Evolutionary conservation across 37 sponge, comb jelly and placozoan genomes (phyloP), one percentile per base, ranked within the genome.

Genomic region (Aphrocallistes beatrix): DNA sequence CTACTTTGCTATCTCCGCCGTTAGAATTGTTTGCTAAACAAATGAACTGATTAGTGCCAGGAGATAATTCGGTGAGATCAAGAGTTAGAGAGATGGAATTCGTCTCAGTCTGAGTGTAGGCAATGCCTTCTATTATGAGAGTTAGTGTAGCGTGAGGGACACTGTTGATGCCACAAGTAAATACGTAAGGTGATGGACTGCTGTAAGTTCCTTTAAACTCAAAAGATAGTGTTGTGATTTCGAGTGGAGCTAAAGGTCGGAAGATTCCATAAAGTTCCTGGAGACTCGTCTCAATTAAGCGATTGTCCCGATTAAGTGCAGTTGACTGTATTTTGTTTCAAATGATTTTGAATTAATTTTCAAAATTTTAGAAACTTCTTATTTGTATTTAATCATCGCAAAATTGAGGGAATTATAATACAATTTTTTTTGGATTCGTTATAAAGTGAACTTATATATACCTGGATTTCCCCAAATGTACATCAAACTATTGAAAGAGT

Each of bases 11-110:
- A 60, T 60, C 75, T 60, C 75, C 75, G 10, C 75, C 75, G n/a
- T 60, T 60, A 60, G 75, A 60, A 60, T 60, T 60, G 75, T 30
- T 60, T 60, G 75, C 75, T 19, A 13, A 32, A 60, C 75, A 60
- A 8, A 60, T 6, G 21, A 19, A 60, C 75, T 60, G 32, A 30
- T 60, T 25, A 32, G 34, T 60, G 34, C n/a, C 75, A 60, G 75
- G 75, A 3, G 34, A 25, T 30, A 60, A 13, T 8, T 60, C 34
- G 8, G 75, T 25, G 10, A 60, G 75, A 60, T 1, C 34, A 6
- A 60, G 21, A 3, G n/a, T 30, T 60, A 8, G 75, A 25, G 75
- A 25, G 10, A 60, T 60, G 34, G 75, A 32, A 13, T 19, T 60
- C 6, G 75, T 60, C 6, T 60, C 75, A 60, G 75, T 60, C 10